Evolutionary conservation across 2,888 invertebrate genomes (phyloP).

Genomic region (Thelaira solivaga): DNA sequence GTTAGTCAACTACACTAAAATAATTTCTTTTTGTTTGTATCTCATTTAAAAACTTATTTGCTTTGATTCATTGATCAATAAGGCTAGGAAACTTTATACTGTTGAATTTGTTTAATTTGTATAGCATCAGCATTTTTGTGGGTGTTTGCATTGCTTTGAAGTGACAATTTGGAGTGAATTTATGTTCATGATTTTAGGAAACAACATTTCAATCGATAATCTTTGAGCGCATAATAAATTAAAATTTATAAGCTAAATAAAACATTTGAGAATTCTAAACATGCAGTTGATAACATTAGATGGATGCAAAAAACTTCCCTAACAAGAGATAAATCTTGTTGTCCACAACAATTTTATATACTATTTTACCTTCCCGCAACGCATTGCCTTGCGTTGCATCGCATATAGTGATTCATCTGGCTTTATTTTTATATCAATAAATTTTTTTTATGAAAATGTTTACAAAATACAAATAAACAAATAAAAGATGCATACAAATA

Average conservation of each 20-base stretch:
- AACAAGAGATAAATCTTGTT: slow-evolving; percentile 17
- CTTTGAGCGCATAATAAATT: slow-evolving; percentile 34
- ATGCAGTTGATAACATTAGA: neutral
- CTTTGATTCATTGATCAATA: slow-evolving; percentile 10
- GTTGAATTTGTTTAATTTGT: slow-evolving; percentile 27
- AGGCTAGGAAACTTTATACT: slow-evolving; percentile 38
- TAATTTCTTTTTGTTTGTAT: too few species aligned
- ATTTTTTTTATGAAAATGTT: slow-evolving; percentile 63
- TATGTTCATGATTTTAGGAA: slow-evolving; percentile 29
- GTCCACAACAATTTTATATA: slow-evolving; percentile 23
- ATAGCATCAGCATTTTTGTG: neutral
- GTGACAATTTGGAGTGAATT: slow-evolving; percentile 51
- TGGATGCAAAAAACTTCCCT: slow-evolving; percentile 25
- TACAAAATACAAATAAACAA: slow-evolving; percentile 64
- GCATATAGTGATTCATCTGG: neutral
- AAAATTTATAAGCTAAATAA: slow-evolving; percentile 16
- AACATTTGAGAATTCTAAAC: slow-evolving; percentile 6
- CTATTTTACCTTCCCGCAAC: slow-evolving; percentile 13
- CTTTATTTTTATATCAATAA: slow-evolving; percentile 49
- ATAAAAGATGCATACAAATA: slow-evolving; percentile 52
- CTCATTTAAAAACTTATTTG: neutral
- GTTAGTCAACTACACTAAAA: too few species aligned
- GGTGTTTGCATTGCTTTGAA: slow-evolving; percentile 55
- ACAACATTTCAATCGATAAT: slow-evolving; percentile 35
- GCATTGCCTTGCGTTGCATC: too few species aligned